Percentiles rank a stretch among this genome's conserved stretches.
Conservation (phyloP, 2,113 vertebrate species). For the Phyllostomus hastatus region DNA sequence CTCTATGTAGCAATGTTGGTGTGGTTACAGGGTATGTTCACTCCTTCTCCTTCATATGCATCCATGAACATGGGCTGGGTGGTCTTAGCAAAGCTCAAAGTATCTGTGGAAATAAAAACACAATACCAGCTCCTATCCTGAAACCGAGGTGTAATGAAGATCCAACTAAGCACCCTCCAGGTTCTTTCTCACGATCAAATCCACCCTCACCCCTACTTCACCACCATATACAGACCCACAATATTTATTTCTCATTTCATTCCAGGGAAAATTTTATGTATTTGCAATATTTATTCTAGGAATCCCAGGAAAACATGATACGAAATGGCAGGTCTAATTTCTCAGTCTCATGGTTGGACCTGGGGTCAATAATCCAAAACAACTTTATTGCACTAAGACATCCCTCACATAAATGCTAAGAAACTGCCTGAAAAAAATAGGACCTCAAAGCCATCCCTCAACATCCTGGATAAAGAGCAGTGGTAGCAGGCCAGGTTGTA, state of each 20-base stretch:
- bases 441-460: not conserved
- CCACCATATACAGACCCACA: not conserved
- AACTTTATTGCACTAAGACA: not conserved
- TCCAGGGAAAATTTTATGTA: not conserved
- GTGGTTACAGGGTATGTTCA: slow-evolving; percentile 42
- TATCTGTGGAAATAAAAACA: slow-evolving; percentile 26
- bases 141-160: not conserved
- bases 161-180: not conserved
- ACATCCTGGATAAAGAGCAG: not conserved
- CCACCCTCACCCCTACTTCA: not conserved
- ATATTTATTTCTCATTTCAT: not conserved
- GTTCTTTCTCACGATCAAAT: not conserved
- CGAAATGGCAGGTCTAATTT: not conserved
- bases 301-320: not conserved
- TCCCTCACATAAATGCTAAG: not conserved
- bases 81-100: slow-evolving; percentile 31
- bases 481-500: not conserved
- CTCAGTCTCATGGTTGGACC: not conserved
- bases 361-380: not conserved
- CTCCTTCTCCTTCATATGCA: slow-evolving; percentile 39
- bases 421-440: not conserved
- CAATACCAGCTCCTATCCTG: not conserved
- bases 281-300: not conserved
- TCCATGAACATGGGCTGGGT: slow-evolving; percentile 1
- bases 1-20: not conserved